Conservation (phyloP, 2,797 vertebrate species). For the Champsocephalus gunnari region DNA sequence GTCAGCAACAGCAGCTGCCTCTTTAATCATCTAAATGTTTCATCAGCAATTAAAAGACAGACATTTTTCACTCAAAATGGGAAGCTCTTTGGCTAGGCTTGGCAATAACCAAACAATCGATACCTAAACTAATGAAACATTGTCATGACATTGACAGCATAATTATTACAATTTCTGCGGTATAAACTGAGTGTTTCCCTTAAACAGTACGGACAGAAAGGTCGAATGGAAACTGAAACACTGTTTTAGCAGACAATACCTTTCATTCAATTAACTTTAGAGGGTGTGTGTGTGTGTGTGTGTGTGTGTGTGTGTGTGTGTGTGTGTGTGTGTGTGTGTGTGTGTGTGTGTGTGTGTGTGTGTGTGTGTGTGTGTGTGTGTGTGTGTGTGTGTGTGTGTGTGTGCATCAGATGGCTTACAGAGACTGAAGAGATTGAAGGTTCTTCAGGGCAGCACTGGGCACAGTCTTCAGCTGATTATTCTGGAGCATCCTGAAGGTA, state of each 20-base stretch:
- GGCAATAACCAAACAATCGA: not conserved
- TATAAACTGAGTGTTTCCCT: constrained; percentile 1
- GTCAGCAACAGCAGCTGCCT: not conserved
- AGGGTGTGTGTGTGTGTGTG: no score
- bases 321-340: not conserved
- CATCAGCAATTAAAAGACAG: not conserved
- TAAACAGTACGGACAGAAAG: constrained; percentile 10
- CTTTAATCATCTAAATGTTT: not conserved
- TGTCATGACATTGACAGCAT: not conserved
- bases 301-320: no score
- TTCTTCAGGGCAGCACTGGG: constrained; percentile 93
- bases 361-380: constrained; percentile 28
- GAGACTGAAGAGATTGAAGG: constrained; percentile 92
- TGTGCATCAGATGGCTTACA: constrained; percentile 86
- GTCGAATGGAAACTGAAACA: constrained; percentile 18
- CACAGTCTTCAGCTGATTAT: constrained; percentile 96
- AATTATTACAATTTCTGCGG: not conserved
- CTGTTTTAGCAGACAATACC: constrained; percentile 28
- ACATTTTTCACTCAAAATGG: not conserved
- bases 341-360: not conserved
- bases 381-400: constrained; percentile 5
- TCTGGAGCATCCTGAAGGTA: constrained; percentile 92
- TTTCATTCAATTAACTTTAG: no score
- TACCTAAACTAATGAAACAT: not conserved
- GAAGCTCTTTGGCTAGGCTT: not conserved